Evolutionary conservation across 2,113 vertebrate genomes (phyloP).

Genomic region (Baryphthengus martii): DNA sequence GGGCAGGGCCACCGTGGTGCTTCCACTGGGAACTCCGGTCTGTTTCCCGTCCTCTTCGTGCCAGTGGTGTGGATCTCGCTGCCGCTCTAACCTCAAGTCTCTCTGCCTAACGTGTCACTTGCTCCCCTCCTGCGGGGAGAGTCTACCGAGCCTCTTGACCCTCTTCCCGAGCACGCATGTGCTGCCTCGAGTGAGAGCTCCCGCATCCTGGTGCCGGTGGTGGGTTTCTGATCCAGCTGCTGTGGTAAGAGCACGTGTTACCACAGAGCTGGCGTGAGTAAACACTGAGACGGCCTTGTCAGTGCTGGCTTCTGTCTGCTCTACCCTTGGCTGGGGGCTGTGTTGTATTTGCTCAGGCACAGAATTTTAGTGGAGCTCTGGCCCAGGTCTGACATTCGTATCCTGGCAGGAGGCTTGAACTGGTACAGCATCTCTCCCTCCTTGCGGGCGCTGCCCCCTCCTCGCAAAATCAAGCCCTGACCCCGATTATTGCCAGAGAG

Average conservation of each 20-base stretch:
- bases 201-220: conserved; percentile 53
- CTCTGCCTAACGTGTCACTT: not conserved
- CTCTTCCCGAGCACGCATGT: conserved; percentile 54
- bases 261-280: conserved; percentile 73
- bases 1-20: not conserved
- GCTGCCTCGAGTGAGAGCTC: conserved; percentile 44
- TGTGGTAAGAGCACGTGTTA: conserved; percentile 59
- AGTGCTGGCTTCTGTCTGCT: conserved; percentile 88
- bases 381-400: not conserved
- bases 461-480: not conserved
- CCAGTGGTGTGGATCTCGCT: not conserved
- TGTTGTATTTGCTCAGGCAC: not conserved
- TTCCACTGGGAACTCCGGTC: not conserved
- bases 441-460: not conserved
- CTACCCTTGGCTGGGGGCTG: conserved; percentile 35
- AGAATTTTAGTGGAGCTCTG: not conserved
- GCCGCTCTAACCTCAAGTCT: not conserved
- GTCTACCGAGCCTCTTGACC: not conserved
- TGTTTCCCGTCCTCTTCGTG: not conserved
- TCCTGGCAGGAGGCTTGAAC: not conserved
- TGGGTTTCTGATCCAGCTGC: conserved; percentile 60
- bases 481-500: not conserved
- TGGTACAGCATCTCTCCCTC: not conserved
- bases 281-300: conserved; percentile 85
- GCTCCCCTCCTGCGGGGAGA: not conserved